Percentiles rank a stretch among this genome's conserved stretches.
Evolutionary conservation across 2,797 vertebrate genomes (phyloP).

Genomic region (Mormyrus hasselquistii): DNA sequence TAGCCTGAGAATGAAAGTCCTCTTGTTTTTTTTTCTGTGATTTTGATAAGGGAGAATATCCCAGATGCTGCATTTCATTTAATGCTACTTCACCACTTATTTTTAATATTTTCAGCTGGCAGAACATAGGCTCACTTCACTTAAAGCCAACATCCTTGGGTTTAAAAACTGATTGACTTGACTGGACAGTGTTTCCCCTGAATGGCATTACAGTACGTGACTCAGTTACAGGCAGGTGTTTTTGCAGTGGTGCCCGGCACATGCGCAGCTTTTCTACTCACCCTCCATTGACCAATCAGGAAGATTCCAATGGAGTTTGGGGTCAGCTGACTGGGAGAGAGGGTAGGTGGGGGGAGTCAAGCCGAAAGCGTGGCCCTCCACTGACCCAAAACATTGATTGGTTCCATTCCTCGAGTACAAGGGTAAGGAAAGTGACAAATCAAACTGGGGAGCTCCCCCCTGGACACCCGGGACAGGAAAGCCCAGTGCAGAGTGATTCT

Average conservation of each 20-base stretch:
- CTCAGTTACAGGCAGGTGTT: neutral
- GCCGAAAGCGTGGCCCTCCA: neutral
- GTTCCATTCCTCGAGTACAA: neutral
- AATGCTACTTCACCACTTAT: neutral
- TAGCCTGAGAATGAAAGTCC: neutral
- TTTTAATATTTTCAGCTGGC: neutral
- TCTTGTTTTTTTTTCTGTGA: neutral
- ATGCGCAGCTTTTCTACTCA: neutral
- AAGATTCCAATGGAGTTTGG: conserved; percentile 33
- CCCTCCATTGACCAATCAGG: conserved; percentile 4
- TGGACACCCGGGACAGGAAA: neutral
- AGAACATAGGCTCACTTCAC: neutral
- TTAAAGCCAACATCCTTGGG: neutral
- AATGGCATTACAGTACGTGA: neutral
- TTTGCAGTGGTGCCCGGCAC: neutral
- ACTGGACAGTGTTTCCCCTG: neutral
- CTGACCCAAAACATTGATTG: neutral
- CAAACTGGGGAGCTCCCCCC: neutral
- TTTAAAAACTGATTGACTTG: neutral
- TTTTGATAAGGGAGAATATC: neutral
- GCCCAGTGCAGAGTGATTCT: neutral
- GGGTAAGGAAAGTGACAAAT: neutral
- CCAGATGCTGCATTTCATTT: neutral
- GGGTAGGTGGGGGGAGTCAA: neutral
- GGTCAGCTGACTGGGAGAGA: neutral